A percentile compares a stretch with the other conserved stretches of the same genome.
Conservation (phyloP, 2,113 vertebrate genomes). For the Laticauda colubrina region DNA sequence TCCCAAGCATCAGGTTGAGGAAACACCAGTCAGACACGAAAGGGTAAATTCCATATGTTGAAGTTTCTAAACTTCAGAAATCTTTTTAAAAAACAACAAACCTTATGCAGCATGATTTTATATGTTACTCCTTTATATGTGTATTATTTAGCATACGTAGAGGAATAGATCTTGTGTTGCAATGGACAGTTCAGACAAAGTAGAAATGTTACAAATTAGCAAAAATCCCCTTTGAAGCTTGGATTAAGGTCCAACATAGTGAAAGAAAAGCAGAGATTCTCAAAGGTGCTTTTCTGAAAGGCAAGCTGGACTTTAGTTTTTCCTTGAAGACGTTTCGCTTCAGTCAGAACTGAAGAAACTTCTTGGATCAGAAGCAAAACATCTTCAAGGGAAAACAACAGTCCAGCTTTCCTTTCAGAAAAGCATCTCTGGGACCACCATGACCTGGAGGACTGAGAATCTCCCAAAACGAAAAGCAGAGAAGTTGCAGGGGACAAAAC, state of each 20-base stretch:
- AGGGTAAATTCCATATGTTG: slow-evolving; percentile 64
- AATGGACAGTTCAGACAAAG: neutral
- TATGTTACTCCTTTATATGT: neutral
- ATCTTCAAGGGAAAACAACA: neutral
- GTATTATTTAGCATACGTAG: neutral
- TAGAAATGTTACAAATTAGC: neutral
- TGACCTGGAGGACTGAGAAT: neutral
- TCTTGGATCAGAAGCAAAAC: neutral
- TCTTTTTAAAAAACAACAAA: neutral
- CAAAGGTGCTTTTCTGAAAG: neutral
- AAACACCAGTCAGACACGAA: slow-evolving; percentile 75
- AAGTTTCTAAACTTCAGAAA: slow-evolving; percentile 6
- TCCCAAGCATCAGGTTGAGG: slow-evolving; percentile 84
- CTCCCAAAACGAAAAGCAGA: neutral
- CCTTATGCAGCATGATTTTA: neutral
- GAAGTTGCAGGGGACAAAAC: neutral
- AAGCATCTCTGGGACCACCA: neutral
- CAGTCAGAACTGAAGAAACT: neutral
- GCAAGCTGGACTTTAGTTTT: neutral
- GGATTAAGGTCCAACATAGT: neutral
- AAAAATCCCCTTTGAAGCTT: neutral
- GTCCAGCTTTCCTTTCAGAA: neutral
- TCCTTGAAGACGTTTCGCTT: neutral
- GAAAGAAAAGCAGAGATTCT: neutral
- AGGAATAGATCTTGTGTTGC: neutral